Evolutionary conservation across 2,888 invertebrate genomes (phyloP).

Genomic region (Oligia fasciuncula): DNA sequence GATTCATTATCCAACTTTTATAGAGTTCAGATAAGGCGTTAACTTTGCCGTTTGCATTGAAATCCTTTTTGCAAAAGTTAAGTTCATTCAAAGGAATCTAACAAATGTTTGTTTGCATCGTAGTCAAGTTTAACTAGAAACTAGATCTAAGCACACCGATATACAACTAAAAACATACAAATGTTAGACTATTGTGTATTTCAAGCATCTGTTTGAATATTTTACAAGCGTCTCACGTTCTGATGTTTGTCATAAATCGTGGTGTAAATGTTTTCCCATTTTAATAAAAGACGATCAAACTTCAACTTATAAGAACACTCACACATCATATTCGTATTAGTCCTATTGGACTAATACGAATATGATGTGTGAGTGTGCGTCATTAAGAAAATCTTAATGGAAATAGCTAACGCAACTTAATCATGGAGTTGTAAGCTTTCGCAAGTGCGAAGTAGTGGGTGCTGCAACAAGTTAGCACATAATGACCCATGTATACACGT

Average conservation of each 20-base stretch:
- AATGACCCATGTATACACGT: slow-evolving; percentile 40
- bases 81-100: slow-evolving; percentile 50
- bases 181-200: slow-evolving; percentile 20
- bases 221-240: slow-evolving; percentile 19
- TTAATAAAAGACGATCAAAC: slow-evolving; percentile 33
- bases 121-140: slow-evolving; percentile 49
- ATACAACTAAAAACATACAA: slow-evolving; percentile 7
- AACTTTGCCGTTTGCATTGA: slow-evolving; percentile 58
- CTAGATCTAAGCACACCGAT: slow-evolving; percentile 34
- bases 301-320: slow-evolving; percentile 19
- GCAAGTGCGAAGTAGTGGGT: slow-evolving; percentile 47
- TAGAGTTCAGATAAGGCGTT: slow-evolving; percentile 50
- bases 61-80: slow-evolving; percentile 68
- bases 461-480: slow-evolving; percentile 45
- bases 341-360: too few relatives aligned
- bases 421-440: slow-evolving; percentile 63
- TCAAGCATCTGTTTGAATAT: slow-evolving; percentile 11
- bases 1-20: slow-evolving; percentile 59
- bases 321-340: slow-evolving; percentile 50
- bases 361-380: too few relatives aligned
- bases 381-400: slow-evolving; percentile 60
- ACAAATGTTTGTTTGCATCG: slow-evolving; percentile 44
- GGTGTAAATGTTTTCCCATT: slow-evolving; percentile 19
- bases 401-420: slow-evolving; percentile 62
- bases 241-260: slow-evolving; percentile 19